Percentiles rank a stretch among this genome's conserved stretches.
phyloP scores from a whole-genome alignment of 1,140 invertebrate genomes.

The Aphaenogaster floridana region DNA sequence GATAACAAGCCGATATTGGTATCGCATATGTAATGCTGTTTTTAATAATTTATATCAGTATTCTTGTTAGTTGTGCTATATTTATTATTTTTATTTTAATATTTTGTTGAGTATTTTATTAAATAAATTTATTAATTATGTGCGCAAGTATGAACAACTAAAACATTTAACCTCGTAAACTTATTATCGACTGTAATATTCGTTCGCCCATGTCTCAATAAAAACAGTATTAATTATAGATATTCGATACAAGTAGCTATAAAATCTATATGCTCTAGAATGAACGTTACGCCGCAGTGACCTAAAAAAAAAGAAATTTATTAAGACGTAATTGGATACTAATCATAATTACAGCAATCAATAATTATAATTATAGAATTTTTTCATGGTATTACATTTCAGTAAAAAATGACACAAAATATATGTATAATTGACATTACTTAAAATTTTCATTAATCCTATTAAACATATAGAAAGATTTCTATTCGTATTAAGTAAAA shows the following conservation, averaged over 20 bases:
- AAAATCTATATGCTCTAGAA: background rate
- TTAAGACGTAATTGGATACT: background rate
- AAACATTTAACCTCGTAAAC: background rate
- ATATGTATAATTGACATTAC: background rate
- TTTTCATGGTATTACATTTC: background rate
- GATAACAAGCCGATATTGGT: background rate
- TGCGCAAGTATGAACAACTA: background rate
- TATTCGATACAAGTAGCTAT: background rate
- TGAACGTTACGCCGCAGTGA: background rate
- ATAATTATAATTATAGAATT: background rate
- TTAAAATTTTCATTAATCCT: background rate
- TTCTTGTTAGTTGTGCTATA: background rate
- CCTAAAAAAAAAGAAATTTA: slow-evolving; percentile 20
- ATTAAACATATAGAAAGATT: slow-evolving; percentile 6
- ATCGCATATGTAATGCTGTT: background rate
- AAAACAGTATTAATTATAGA: slow-evolving; percentile 13
- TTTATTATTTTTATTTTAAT: background rate
- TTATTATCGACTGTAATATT: background rate
- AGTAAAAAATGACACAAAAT: background rate
- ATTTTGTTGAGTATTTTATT: background rate
- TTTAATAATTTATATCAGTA: background rate
- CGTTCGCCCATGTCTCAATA: background rate
- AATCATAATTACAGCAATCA: background rate
- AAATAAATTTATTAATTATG: background rate
- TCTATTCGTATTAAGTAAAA: slow-evolving; percentile 7